Evolutionary conservation across 2,113 vertebrate species (phyloP), one percentile per base, ranked within the genome.

Genomic region (Geococcyx californianus): DNA sequence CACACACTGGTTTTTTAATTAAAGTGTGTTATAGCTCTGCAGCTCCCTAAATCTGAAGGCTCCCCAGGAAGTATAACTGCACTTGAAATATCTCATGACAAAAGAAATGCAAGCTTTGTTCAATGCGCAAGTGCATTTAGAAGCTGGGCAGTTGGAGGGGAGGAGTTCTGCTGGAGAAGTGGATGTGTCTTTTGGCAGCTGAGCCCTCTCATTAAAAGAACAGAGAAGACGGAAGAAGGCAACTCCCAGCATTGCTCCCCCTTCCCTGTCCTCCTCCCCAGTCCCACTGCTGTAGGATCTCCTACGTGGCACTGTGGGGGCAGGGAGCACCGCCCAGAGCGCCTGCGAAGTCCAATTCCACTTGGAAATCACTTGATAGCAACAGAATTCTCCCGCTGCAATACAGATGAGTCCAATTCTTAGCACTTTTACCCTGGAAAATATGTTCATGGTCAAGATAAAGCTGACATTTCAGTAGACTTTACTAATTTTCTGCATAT

Each of bases 231-330:
- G 88, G 93, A 96, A 97, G 73, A 64, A 25, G 75, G 87, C 87
- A 86, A 60, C 95, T 96, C 87, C 92, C 93, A 94, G 72, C 7
- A n/a, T 78, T 34, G 40, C 89, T 93, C 90, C 90, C 95, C 92
- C 89, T 77, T 82, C 89, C 63, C 42, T 12, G 11, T 31, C 69
- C 82, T 63, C 60, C 80, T 40, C 66, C 62, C 42, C 54, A 83
- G 83, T 90, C 90, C 84, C 87, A 55, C 36, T 5, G 67, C 95
- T 52, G 69, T 26, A 68, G 80, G 77, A 74, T 79, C 89, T 96
- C 78, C 95, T 9, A 96, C 97, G 97, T 97, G 97, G 97, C 97
- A 97, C 81, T 90, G 64, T 92, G 96, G 93, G 96, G 95, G 96
- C 67, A 33, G 93, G 95, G 93, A 94, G 24, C 7, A 11, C 67